Evolutionary conservation across 2,888 invertebrate species (phyloP), one percentile per base, ranked within the genome.

Genomic region (Galerucella calmariensis): DNA sequence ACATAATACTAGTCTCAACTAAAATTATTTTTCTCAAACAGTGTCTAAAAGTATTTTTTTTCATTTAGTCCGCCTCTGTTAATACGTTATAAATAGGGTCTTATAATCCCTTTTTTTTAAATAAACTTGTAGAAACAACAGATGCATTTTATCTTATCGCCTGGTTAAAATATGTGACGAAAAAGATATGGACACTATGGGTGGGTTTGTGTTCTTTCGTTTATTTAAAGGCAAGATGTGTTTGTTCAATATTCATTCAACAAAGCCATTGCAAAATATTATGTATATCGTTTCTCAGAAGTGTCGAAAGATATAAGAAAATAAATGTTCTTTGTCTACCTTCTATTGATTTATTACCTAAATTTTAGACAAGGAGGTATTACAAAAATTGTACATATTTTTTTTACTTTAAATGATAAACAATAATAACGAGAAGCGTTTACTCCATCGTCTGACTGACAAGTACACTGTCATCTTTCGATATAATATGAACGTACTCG

Each of bases 141-240:
- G 69, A 69, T 69, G 69, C 62, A 62, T 69, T 48, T 69, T 69
- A 69, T 69, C 69, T 69, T 69, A 69, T 69, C 69, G 61, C 16
- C 14, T 63, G 53, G 62, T 69, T 62, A 69, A 69, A 69, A 69
- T 69, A 27, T 63, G 51, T 69, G 62, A 69, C 68, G 59, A 68
- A 68, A 68, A 68, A 69, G 62, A 69, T 63, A 69, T 27, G 62
- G 46, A 16, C 51, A 27, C 62, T 61, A 69, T 69, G 69, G 69
- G 62, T 69, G 69, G 69, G 63, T 62, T 63, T 69, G 69, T 69
- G 53, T 58, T 69, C 35, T 62, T 69, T 67, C 53, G 69, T 69
- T 69, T 69, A 62, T 69, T 69, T 69, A 69, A 69, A 69, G 46
- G 62, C 51, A 69, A 69, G 69, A 69, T 62, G 69, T 69, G 62